Conservation (phyloP, 2,113 vertebrate species). For the Platycercus adscitus region DNA sequence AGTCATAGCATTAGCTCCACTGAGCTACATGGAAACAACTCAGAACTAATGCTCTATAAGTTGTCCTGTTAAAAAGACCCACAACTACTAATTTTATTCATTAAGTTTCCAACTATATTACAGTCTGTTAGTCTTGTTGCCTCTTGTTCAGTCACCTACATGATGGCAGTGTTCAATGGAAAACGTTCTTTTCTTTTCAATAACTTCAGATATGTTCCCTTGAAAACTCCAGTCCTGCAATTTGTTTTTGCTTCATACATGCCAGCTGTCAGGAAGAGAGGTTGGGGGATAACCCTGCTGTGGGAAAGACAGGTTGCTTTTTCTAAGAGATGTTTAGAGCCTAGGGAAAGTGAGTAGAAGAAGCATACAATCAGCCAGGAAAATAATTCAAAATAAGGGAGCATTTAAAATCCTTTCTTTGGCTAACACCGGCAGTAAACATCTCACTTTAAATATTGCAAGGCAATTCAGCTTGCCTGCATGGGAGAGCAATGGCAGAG, state of each 20-base stretch:
- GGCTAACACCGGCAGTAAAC: conserved; percentile 10
- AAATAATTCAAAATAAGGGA: conserved; percentile 37
- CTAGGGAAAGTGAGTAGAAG: not conserved
- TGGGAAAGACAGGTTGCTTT: not conserved
- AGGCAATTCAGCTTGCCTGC: not conserved
- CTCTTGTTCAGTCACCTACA: not conserved
- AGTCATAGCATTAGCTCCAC: not conserved
- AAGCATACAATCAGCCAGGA: not conserved
- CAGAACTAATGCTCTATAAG: not conserved
- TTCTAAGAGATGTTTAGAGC: not conserved
- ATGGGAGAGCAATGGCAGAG: not conserved
- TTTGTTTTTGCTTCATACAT: not conserved
- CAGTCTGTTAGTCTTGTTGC: not conserved
- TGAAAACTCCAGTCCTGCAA: not conserved
- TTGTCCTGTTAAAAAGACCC: not conserved
- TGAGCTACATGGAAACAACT: not conserved
- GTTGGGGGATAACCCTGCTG: not conserved
- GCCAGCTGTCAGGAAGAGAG: not conserved
- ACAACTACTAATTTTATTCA: not conserved
- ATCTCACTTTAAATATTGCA: conserved; percentile 27
- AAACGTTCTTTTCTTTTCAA: not conserved
- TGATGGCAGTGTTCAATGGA: not conserved
- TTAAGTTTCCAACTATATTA: not conserved
- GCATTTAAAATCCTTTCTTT: conserved; percentile 26
- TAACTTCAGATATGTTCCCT: not conserved